Evolutionary conservation across 2,113 vertebrate genomes (phyloP), one percentile per base, ranked within the genome.

Genomic region (Solea solea): DNA sequence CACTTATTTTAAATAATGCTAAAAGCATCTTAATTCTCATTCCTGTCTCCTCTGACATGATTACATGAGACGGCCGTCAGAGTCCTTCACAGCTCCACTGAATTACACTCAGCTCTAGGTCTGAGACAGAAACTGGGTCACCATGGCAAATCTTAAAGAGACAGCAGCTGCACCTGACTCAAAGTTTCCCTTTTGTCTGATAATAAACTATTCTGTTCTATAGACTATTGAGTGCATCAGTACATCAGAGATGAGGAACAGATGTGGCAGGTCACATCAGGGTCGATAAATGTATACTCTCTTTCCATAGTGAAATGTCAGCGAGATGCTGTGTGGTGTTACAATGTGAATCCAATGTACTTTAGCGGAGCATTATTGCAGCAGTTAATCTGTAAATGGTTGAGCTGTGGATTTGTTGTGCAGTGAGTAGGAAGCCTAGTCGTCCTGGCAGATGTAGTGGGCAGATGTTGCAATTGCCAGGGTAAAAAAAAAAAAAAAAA

Each of bases 81-180:
- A 92, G 89, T 89, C 84, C 81, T 80, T 85, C 76, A 82, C 81
- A 86, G 87, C 82, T 78, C 72, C 68, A 69, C 80, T 82, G 83
- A 91, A 87, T 92, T 86, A 89, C 79, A 85, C 80, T 80, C 83
- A 86, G 83, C 80, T 53, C 16, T 78, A 76, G 79, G 85, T 83
- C 83, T 83, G 80, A 70, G 74, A 72, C 77, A 74, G 76, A 90
- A 93, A 91, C 70, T 93, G 91, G 90, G 93, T 92, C 92, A 92
- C 59, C 80, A 52, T 78, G 78, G 85, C 62, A 63, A 79, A 74
- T 66, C 87, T 91, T 90, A 93, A 91, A 90, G 89, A 64, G 75
- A 81, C 78, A 83, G 78, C 58, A 52, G 41, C 51, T 66, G 27
- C 40, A 69, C 58, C 50, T 70, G 74, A 89, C 82, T 50, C 14